phyloP scores from a whole-genome alignment of 2,888 invertebrate genomes.

The Tetragonula carbonaria region DNA sequence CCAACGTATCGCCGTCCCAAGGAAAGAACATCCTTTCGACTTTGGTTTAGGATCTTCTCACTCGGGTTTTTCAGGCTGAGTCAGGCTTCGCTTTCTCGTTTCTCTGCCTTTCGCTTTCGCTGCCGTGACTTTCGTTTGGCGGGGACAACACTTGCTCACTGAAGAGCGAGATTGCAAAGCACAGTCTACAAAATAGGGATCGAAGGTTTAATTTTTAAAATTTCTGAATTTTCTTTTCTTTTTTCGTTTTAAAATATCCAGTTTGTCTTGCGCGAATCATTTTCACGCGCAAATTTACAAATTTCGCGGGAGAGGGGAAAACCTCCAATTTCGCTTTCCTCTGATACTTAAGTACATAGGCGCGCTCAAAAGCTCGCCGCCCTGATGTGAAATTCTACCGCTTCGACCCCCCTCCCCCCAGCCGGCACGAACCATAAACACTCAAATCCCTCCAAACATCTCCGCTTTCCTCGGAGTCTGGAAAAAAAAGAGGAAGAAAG shows the following conservation, averaged over 20 bases:
- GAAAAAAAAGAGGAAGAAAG: not conserved
- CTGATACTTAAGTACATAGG: not conserved
- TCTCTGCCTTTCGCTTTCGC: not conserved
- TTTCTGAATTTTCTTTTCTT: not conserved
- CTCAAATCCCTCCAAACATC: conserved; percentile 8
- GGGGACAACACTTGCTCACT: not conserved
- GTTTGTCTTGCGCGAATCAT: no score
- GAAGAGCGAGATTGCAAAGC: no score
- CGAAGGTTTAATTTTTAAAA: not conserved
- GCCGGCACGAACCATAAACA: not conserved
- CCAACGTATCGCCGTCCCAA: not conserved
- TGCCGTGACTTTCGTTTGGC: not conserved
- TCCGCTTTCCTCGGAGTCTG: not conserved
- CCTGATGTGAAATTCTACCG: not conserved
- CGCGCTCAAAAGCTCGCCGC: not conserved
- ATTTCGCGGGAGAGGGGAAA: not conserved
- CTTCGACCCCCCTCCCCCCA: not conserved
- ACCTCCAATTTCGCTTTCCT: not conserved
- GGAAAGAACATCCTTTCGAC: not conserved
- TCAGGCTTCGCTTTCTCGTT: not conserved
- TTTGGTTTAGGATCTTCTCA: not conserved
- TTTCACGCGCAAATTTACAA: no score
- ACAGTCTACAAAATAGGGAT: no score
- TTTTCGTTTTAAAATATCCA: not conserved
- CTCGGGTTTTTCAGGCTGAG: not conserved